Conservation (phyloP, 37 sponge, comb jelly and placozoan genomes). For the Corticium candelabrum region DNA sequence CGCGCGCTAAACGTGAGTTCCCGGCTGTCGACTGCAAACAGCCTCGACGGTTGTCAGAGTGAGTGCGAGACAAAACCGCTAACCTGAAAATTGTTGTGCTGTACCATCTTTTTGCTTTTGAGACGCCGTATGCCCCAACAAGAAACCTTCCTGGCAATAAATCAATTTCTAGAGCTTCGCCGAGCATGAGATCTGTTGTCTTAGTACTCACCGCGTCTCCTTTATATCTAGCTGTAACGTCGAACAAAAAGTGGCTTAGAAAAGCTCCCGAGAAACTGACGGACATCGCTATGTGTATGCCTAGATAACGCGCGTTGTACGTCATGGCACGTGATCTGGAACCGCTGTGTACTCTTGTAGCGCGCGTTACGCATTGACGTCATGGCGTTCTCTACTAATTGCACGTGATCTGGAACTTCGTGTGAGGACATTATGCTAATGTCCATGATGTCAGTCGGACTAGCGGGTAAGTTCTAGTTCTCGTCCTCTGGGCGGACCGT, state of each 20-base stretch:
- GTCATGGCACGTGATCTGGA: too few relatives aligned
- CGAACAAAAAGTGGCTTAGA: background rate
- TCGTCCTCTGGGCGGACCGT: too few relatives aligned
- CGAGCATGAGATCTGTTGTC: background rate
- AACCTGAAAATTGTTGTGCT: background rate
- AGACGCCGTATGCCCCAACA: background rate
- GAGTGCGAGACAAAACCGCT: too few relatives aligned
- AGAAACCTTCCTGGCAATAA: constrained; percentile 1
- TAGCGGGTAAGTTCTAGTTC: background rate
- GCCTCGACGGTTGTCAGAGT: too few relatives aligned
- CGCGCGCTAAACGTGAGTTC: too few relatives aligned
- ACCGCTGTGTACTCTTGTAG: too few relatives aligned
- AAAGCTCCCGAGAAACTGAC: background rate
- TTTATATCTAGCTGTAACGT: background rate
- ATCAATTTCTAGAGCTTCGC: background rate
- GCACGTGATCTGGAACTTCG: background rate
- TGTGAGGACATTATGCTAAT: background rate
- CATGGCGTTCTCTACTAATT: too few relatives aligned
- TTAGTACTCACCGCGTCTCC: background rate
- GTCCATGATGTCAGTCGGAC: background rate
- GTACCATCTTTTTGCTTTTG: background rate
- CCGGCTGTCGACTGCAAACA: too few relatives aligned
- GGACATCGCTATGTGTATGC: too few relatives aligned
- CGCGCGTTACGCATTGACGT: too few relatives aligned
- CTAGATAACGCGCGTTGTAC: too few relatives aligned